A percentile compares a stretch with the other conserved stretches of the same genome.
These are phyloP conservation scores for Phenganax stokvisi DNA, from an alignment of 92 coral and sea anemone species.

Conservation along the genomic window DNA sequence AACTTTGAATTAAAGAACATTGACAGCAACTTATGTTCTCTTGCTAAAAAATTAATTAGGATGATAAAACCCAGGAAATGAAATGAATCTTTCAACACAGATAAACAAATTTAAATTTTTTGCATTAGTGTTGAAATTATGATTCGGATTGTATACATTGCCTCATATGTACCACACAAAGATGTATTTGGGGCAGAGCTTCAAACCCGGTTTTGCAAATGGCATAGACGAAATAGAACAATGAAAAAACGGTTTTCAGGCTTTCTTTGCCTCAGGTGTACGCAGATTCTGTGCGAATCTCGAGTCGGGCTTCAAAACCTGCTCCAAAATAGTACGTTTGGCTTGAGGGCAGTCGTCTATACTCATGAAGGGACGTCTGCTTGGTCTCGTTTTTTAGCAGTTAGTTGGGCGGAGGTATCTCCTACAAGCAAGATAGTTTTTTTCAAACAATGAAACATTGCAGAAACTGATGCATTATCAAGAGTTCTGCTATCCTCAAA, in stretches of 20 bases:
- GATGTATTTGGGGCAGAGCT: too few species aligned
- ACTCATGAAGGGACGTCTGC: constrained; percentile 42
- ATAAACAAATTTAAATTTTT: too few species aligned
- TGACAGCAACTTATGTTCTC: too few species aligned
- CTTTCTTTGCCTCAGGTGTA: constrained; percentile 43
- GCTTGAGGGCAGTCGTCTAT: constrained; percentile 51
- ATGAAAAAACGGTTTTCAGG: constrained; percentile 46
- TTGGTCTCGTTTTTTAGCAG: constrained; percentile 48
- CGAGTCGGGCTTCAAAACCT: constrained; percentile 46
- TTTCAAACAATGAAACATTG: constrained; percentile 32
- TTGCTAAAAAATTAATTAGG: too few species aligned
- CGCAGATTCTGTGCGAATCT: constrained; percentile 47
- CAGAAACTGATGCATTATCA: constrained; percentile 38
- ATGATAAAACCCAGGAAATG: too few species aligned
- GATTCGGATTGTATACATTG: too few species aligned
- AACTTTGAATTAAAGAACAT: too few species aligned
- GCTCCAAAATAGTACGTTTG: constrained; percentile 42
- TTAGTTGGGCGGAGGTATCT: constrained; percentile 47
- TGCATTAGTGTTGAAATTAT: too few species aligned
- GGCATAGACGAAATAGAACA: too few species aligned
- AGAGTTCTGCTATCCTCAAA: constrained; percentile 23
- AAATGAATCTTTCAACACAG: too few species aligned
- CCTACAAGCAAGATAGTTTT: constrained; percentile 45
- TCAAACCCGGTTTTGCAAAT: too few species aligned
- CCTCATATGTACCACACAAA: too few species aligned